Evolutionary conservation across 2,888 invertebrate species (phyloP).

Genomic region (Archips xylosteana): DNA sequence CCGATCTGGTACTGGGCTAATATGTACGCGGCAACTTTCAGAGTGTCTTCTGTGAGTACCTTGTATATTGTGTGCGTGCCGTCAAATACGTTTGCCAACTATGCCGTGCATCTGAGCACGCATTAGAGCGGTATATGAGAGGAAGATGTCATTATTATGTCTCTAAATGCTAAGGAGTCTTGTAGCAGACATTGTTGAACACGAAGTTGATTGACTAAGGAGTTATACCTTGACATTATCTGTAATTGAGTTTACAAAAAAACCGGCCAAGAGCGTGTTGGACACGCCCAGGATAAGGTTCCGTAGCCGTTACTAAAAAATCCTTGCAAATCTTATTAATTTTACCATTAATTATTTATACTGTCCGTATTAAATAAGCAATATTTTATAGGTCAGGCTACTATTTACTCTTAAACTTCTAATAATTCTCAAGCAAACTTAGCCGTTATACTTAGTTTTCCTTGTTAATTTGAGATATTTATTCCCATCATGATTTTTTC

Average conservation of each 20-base stretch:
- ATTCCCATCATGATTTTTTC: too few species aligned
- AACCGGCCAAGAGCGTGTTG: too few species aligned
- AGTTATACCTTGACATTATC: neutral
- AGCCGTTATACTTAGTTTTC: too few species aligned
- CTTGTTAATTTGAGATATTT: too few species aligned
- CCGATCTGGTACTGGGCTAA: neutral
- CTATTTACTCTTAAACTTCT: too few species aligned
- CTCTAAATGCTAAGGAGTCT: neutral
- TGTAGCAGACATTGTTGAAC: neutral
- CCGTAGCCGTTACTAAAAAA: too few species aligned
- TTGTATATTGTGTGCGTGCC: neutral
- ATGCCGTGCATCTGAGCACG: neutral
- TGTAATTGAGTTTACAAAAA: neutral
- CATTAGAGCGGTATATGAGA: neutral
- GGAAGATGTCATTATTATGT: conserved; percentile 1
- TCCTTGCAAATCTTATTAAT: too few species aligned
- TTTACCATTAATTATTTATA: too few species aligned
- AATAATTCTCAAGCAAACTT: too few species aligned
- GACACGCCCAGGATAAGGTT: too few species aligned
- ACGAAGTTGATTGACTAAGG: neutral
- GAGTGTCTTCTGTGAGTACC: neutral
- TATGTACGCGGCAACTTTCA: neutral
- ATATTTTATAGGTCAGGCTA: too few species aligned
- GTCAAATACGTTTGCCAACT: conserved; percentile 2
- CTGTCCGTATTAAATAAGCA: too few species aligned